Base-by-base conservation (phyloP, 2,113 vertebrate species). In the Glaucomys volans region DNA sequence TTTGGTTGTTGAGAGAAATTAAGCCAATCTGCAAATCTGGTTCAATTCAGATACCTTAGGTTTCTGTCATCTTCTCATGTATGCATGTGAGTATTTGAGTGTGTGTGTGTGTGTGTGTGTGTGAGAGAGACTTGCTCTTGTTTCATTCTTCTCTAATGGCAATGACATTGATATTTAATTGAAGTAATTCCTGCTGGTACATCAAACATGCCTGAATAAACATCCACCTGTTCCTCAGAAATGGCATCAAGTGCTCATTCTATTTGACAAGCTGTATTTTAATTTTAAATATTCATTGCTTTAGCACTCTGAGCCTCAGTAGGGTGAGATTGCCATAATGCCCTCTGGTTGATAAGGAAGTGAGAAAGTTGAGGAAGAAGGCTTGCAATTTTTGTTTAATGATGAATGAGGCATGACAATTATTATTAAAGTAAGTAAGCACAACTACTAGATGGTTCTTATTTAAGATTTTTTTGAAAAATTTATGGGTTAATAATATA, bases 151-250 rank as follows among this genome's bases (percentile, higher is more conserved):
- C 8, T 96, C 42, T 85, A 74, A 93, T 96, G 91, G 0, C 17
- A 82, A 84, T 69, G 40, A 35, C 64, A 72, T 0, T 95, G 67
- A 71, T 97, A 96, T 87, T 94, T 94, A 97, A 89, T 91, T 80
- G 88, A 97, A 96, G 8, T 4, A 94, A 96, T 92, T 97, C 77
- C 91, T 87, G 14, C 22, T 90, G 40, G 11, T 97, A 82, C 10
- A 96, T 71, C 2, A 95, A 96, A 97, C 57, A 75, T 44, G 0
- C 83, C 95, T 90, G 77, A 96, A 84, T 22, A 94, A 92, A 97
- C 1, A 66, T 14, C 12, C 81, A 57, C 32, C 40, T 97, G 3
- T 42, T 71, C 44, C 35, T 94, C 62, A 85, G 32, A 62, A 95
- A 75, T 95, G 89, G 81, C 7, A 84, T 47, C 4, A 96, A 20